Evolutionary conservation across 2,797 vertebrate genomes (phyloP).

Genomic region (Pipistrellus nathusii): DNA sequence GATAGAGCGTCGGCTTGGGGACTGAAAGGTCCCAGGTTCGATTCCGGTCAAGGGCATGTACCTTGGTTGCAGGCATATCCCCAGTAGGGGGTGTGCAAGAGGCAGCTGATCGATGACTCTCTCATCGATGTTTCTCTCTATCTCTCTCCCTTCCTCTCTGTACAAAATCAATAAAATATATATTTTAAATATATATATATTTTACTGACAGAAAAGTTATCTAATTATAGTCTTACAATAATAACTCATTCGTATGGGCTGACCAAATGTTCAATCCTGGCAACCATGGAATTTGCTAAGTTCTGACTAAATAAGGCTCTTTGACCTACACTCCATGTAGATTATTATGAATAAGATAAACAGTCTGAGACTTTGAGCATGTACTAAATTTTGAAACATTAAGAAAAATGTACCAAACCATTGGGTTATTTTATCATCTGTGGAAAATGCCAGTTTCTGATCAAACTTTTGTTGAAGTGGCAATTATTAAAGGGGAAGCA

Average conservation of each 20-base stretch:
- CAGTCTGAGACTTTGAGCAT: neutral
- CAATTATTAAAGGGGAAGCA: neutral
- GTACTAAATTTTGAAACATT: conserved; percentile 21
- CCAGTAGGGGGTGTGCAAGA: too few species aligned
- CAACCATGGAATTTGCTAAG: neutral
- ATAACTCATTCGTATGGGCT: neutral
- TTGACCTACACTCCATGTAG: neutral
- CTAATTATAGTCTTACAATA: conserved; percentile 2
- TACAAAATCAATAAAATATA: too few species aligned
- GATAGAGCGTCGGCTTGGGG: too few species aligned
- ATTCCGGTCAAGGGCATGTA: too few species aligned
- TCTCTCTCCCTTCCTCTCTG: too few species aligned
- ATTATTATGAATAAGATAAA: conserved; percentile 18
- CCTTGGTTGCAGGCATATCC: too few species aligned
- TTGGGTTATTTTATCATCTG: conserved; percentile 3
- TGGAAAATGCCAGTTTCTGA: neutral
- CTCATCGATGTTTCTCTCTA: too few species aligned
- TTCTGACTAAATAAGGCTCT: conserved; percentile 1
- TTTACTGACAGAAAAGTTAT: conserved; percentile 37
- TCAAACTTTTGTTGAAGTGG: neutral
- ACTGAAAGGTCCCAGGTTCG: too few species aligned
- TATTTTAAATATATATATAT: too few species aligned
- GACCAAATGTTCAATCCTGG: conserved; percentile 18
- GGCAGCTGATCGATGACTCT: too few species aligned
- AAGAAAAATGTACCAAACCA: neutral